Conservation (phyloP, 2,113 vertebrate genomes). For the Charina bottae region DNA sequence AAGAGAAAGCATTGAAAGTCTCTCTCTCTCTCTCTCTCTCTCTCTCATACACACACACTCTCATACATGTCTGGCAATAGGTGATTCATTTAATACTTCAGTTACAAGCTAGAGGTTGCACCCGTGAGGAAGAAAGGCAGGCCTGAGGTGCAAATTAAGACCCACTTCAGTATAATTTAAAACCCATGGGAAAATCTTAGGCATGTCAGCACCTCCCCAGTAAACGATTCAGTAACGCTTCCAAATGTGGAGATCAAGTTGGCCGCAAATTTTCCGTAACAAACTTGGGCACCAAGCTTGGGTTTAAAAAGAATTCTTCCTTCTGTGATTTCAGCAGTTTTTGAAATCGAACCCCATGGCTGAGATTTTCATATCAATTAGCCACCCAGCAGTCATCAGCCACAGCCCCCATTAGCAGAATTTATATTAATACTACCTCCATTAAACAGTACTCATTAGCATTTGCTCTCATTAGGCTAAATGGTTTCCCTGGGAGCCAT, state of each 20-base stretch:
- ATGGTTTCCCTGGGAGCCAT: slow-evolving; percentile 18
- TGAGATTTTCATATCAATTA: neutral
- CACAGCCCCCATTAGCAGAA: slow-evolving; percentile 17
- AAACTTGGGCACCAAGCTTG: neutral
- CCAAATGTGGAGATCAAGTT: neutral
- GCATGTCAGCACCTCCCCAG: neutral
- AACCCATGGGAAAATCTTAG: neutral
- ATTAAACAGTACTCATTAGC: neutral
- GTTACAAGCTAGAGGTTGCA: neutral
- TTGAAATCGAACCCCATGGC: neutral
- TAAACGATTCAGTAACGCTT: neutral
- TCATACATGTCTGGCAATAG: neutral
- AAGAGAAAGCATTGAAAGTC: neutral
- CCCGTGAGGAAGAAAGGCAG: neutral
- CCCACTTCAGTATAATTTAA: neutral
- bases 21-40: neutral
- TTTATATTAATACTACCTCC: slow-evolving; percentile 23
- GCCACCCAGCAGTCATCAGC: slow-evolving; percentile 13
- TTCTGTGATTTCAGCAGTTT: neutral
- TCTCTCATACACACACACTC: neutral
- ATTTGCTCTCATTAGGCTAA: slow-evolving; percentile 23
- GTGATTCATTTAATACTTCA: neutral
- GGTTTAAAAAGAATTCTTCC: neutral
- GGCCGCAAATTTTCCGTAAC: neutral
- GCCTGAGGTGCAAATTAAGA: neutral